Evolutionary conservation across 2,888 invertebrate species (phyloP), one percentile per base, ranked within the genome.

Genomic region (Epiblema foenella): DNA sequence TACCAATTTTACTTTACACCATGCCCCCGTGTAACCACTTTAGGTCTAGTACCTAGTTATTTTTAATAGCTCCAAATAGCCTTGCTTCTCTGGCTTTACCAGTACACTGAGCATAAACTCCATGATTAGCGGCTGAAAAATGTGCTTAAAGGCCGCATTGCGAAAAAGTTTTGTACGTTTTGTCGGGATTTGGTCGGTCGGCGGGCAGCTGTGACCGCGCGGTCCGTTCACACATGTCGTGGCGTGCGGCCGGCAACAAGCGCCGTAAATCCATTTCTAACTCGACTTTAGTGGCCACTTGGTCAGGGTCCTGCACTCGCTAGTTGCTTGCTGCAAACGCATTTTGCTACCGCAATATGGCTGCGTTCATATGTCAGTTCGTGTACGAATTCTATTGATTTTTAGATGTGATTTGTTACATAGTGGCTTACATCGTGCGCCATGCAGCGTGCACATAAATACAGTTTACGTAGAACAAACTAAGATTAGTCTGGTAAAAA

Each of bases 241-340:
- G 87, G 81, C 70, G 81, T 80, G 81, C 77, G 78, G 74, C 77
- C 33, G 66, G 72, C 73, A 69, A 79, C 79, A 78, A 77, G 79
- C 76, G 81, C 85, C 88, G 89, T 92, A 91, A 93, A 93, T 92
- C 88, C 89, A 85, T 87, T 87, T 81, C 86, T 89, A 92, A 91
- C 88, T 90, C 87, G 89, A 89, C 81, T 85, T 85, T 85, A 85
- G 85, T 84, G 81, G 82, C 77, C 77, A 74, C 75, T 74, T 77
- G 74, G 80, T 79, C 78, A 77, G 78, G 77, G 77, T 80, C 80
- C 77, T 76, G 73, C 67, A 49, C 74, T 69, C 70, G 77, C 81
- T 78, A 78, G 73, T 74, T 77, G 81, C 83, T 83, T 82, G 84
- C 84, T 84, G 83, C 83, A 84, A 62, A 83, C 84, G 85, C 85